Conservation (phyloP, 2,888 invertebrate genomes). For the Xestia c-nigrum region DNA sequence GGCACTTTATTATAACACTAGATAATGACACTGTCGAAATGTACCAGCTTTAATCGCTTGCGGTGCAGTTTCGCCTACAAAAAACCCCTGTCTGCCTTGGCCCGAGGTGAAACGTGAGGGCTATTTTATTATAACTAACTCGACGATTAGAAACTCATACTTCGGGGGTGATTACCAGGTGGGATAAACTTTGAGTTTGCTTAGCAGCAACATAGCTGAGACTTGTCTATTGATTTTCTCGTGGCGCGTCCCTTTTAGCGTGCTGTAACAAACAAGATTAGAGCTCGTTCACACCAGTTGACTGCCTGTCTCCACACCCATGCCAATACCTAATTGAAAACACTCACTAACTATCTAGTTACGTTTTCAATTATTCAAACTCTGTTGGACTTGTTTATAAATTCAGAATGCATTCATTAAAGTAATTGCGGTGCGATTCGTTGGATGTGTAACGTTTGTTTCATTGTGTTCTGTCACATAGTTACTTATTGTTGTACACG, state of each 20-base stretch:
- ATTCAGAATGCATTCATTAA: conserved; percentile 31
- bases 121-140: conserved; percentile 65
- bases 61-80: conserved; percentile 74
- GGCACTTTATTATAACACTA: conserved; percentile 77
- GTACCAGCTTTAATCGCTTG: conserved; percentile 79
- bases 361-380: conserved; percentile 15
- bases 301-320: conserved; percentile 21
- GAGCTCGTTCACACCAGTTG: conserved; percentile 45
- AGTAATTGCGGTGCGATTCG: conserved; percentile 31
- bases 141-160: conserved; percentile 28
- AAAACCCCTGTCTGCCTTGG: conserved; percentile 70
- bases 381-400: conserved; percentile 15
- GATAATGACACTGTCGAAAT: conserved; percentile 77
- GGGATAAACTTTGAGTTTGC: conserved; percentile 14
- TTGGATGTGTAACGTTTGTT: conserved; percentile 38
- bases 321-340: conserved; percentile 30
- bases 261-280: conserved; percentile 58
- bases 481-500: conserved; percentile 53
- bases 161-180: conserved; percentile 35
- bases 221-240: conserved; percentile 52
- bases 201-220: conserved; percentile 37
- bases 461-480: conserved; percentile 49
- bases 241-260: conserved; percentile 44
- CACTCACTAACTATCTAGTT: not conserved
- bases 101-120: conserved; percentile 73